phyloP scores from a whole-genome alignment of 2,113 vertebrate genomes.

The Ophiodon elongatus region DNA sequence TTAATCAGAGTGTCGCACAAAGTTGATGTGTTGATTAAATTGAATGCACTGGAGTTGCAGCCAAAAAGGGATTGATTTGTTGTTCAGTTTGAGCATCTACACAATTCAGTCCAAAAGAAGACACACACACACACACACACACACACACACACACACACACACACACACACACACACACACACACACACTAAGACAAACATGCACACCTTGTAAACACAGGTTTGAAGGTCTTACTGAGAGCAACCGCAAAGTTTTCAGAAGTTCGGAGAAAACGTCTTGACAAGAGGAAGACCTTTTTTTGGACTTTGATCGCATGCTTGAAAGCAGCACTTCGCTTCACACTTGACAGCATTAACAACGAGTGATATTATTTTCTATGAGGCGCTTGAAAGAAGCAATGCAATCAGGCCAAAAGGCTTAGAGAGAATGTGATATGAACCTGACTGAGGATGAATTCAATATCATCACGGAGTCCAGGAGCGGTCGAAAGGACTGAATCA shows the following conservation, averaged over 20 bases:
- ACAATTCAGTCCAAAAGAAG: not conserved
- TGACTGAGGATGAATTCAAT: not conserved
- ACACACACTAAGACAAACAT: not conserved
- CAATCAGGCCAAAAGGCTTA: not conserved
- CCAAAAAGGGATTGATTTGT: constrained; percentile 32
- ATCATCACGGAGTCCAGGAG: not conserved
- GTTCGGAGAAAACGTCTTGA: not conserved
- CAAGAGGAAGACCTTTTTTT: not conserved
- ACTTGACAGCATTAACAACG: not conserved
- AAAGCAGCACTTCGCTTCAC: not conserved
- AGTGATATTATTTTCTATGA: not conserved
- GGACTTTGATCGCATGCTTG: not conserved
- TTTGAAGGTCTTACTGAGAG: constrained; percentile 20
- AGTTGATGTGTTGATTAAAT: constrained; percentile 43
- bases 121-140: not conserved
- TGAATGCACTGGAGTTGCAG: constrained; percentile 18
- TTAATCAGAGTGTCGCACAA: constrained; percentile 39
- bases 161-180: not conserved
- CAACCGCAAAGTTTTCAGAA: not conserved
- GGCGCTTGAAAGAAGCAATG: not conserved
- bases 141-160: not conserved
- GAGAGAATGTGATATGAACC: not conserved
- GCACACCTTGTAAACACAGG: not conserved
- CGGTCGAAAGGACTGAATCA: not conserved
- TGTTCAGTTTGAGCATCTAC: constrained; percentile 7